Percentiles rank a stretch among this genome's conserved stretches.
Conservation (phyloP, 2,888 invertebrate species). For the Anoncus sp. region DNA sequence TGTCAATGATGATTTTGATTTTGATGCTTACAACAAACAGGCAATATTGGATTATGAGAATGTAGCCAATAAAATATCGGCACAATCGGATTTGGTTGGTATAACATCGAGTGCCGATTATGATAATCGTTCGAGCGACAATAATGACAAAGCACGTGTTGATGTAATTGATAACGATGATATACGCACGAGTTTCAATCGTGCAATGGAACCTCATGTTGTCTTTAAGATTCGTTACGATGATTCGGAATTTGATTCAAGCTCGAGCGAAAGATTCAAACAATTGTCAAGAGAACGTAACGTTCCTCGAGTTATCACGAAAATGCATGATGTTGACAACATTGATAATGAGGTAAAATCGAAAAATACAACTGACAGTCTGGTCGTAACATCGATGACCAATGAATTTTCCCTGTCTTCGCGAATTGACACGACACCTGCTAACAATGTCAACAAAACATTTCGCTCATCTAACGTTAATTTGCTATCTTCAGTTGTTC, state of each 20-base stretch:
- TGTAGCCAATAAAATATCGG: constrained; percentile 69
- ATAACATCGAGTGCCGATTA: constrained; percentile 22
- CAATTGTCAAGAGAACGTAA: constrained; percentile 20
- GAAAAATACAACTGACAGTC: background rate
- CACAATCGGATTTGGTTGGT: constrained; percentile 57
- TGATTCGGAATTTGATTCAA: constrained; percentile 78
- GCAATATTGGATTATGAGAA: constrained; percentile 81
- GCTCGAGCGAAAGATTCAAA: constrained; percentile 70
- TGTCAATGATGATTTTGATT: constrained; percentile 54
- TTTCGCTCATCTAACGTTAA: constrained; percentile 53
- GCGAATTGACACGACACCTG: background rate
- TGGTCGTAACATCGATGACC: background rate
- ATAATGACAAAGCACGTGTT: constrained; percentile 17
- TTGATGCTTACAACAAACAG: constrained; percentile 78
- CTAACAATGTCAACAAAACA: constrained; percentile 14
- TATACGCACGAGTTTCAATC: constrained; percentile 71
- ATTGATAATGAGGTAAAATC: constrained; percentile 2
- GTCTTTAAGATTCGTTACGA: constrained; percentile 80
- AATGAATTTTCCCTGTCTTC: constrained; percentile 32
- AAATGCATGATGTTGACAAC: constrained; percentile 3
- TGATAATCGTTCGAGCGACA: constrained; percentile 40
- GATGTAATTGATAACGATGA: no score
- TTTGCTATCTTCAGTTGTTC: constrained; percentile 60
- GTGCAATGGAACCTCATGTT: constrained; percentile 77
- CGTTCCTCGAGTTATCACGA: background rate